Evolutionary conservation across 2,113 vertebrate species (phyloP), one percentile per base, ranked within the genome.

Genomic region (Egretta garzetta): DNA sequence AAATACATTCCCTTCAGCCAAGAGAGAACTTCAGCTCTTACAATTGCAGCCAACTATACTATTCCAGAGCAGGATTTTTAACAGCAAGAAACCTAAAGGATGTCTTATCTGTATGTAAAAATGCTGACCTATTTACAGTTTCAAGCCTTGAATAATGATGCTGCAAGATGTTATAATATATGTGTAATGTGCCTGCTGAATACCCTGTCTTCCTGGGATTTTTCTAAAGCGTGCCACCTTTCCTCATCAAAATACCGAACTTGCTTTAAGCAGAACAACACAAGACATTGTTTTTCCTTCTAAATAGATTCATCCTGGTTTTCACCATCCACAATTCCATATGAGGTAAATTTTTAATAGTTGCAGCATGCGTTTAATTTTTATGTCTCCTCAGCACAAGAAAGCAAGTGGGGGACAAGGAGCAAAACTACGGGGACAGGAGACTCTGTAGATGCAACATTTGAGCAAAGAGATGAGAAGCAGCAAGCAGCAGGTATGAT

Each of bases 371-470:
- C 16, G 20, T 32, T 81, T 58, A 12, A 7, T 62, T 67, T 43
- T 67, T 39, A 20, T 5, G 8, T 41, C 22, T 50, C 49, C 33
- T 49, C 22, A 82, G 19, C 33, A 53, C 37, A 49, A 47, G 77
- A 63, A 70, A 64, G 24, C 32, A 63, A 63, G 33, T 0, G 0
- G 5, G 63, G 26, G 24, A 66, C 30, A 62, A 67, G 4, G 11
- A 67, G 20, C 19, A 79, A 66, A 91, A 50, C 32, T 43, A 49
- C 0, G 1, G 32, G 20, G 32, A 62, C 28, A 66, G 45, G n/a
- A 49, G 27, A 73, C 14, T n/a, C 10, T 0, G 1, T 0, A 67
- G 16, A 27, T 17, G 10, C 26, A 72, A 55, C 5, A 9, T 26
- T 4, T 50, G 41, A 32, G 47, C 41, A 79, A 17, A 62, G 20